These are phyloP conservation scores for Cerceris rybyensis DNA, from an alignment of 2,888 invertebrate species.

Conservation along the genomic window DNA sequence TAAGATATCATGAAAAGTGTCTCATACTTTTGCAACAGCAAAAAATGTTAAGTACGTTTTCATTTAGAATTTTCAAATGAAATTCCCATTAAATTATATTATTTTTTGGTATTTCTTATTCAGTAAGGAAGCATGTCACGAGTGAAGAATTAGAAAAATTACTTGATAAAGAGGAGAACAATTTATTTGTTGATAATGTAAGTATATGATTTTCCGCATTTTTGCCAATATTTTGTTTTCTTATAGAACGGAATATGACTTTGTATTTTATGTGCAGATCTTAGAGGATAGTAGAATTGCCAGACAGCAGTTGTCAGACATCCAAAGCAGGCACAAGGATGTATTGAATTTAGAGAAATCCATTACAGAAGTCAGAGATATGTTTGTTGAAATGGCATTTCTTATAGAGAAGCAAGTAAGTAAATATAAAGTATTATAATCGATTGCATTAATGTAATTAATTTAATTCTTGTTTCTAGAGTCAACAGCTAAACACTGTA, in stretches of 20 bases:
- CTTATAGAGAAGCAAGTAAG: slow-evolving; percentile 89
- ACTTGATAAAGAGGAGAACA: slow-evolving; percentile 80
- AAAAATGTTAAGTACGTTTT: slow-evolving; percentile 83
- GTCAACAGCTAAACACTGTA: slow-evolving; percentile 86
- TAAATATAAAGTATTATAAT: slow-evolving; percentile 23
- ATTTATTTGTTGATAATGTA: slow-evolving; percentile 83
- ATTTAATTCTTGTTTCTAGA: slow-evolving; percentile 79
- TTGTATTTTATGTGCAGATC: slow-evolving; percentile 83
- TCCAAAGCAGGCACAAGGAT: slow-evolving; percentile 92
- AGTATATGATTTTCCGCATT: slow-evolving; percentile 55
- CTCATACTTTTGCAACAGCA: slow-evolving; percentile 84
- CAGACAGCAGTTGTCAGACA: slow-evolving; percentile 88
- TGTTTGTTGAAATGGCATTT: slow-evolving; percentile 92
- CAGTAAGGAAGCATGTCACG: slow-evolving; percentile 74
- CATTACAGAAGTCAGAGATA: slow-evolving; percentile 89
- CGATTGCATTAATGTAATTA: background rate
- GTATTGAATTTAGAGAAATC: slow-evolving; percentile 91
- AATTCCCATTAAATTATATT: slow-evolving; percentile 9
- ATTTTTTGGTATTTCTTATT: slow-evolving; percentile 40
- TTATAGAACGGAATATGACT: slow-evolving; percentile 5
- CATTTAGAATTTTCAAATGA: background rate
- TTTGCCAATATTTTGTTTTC: background rate
- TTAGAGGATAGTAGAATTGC: slow-evolving; percentile 91
- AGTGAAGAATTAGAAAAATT: slow-evolving; percentile 81
- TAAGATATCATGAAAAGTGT: slow-evolving; percentile 83